Percentiles rank a stretch among this genome's conserved stretches.
phyloP scores from a whole-genome alignment of 2,888 invertebrate species.

The Artemia sinica region DNA sequence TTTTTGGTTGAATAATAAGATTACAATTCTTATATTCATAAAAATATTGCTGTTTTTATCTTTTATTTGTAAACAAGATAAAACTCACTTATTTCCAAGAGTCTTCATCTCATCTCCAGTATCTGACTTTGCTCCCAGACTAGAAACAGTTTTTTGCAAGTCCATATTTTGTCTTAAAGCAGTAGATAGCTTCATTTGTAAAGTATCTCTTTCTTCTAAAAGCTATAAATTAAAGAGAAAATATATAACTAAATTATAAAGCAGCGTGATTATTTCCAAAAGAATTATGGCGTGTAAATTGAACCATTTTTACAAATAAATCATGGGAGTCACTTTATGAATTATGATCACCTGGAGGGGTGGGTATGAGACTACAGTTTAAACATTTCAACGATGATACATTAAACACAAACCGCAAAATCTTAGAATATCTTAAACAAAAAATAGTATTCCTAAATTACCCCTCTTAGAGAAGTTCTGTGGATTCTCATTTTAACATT shows the following conservation, averaged over 20 bases:
- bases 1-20: no score
- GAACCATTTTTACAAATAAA: no score
- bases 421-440: no score
- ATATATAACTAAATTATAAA: background rate
- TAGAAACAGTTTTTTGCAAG: background rate
- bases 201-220: conserved; percentile 63
- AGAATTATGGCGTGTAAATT: background rate
- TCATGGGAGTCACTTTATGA: no score
- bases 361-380: no score
- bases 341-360: no score
- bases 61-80: background rate
- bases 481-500: no score
- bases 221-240: conserved; percentile 34
- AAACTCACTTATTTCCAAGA: conserved; percentile 4
- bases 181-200: conserved; percentile 63
- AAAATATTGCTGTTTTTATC: background rate
- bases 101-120: background rate
- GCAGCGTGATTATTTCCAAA: background rate
- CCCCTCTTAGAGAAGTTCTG: no score
- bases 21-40: no score
- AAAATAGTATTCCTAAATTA: no score
- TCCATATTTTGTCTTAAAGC: conserved; percentile 41
- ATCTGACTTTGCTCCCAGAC: background rate
- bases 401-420: no score
- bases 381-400: no score